A percentile compares a stretch with the other conserved stretches of the same genome.
These are phyloP conservation scores for Campylomormyrus tamandua DNA, from an alignment of 2,113 vertebrate species.

Conservation along the genomic window DNA sequence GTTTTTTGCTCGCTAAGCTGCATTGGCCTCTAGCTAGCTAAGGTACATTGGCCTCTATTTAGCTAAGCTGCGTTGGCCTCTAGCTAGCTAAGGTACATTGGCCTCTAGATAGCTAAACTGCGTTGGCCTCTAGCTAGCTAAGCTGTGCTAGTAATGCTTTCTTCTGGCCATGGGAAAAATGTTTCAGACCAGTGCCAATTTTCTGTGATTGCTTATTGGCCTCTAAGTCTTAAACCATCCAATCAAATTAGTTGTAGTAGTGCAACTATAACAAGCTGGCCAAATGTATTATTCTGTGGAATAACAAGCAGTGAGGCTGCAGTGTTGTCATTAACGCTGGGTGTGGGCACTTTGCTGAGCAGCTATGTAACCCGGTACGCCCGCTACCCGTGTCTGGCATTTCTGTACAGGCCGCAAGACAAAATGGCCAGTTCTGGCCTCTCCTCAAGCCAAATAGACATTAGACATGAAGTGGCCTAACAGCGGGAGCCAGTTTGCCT, in stretches of 20 bases:
- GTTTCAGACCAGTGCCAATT: background rate
- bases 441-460: background rate
- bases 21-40: background rate
- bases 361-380: background rate
- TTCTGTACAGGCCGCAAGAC: background rate
- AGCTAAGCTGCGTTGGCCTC: background rate
- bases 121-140: background rate
- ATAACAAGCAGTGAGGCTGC: background rate
- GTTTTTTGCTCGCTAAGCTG: background rate
- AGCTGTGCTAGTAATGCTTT: background rate
- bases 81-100: background rate
- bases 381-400: background rate
- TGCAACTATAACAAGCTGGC: background rate
- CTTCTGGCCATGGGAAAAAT: background rate
- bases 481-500: background rate
- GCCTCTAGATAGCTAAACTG: background rate
- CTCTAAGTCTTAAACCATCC: background rate
- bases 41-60: background rate
- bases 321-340: background rate
- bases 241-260: background rate
- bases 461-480: background rate
- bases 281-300: background rate
- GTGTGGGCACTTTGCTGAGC: background rate
- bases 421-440: background rate
- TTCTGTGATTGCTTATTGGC: background rate